These are phyloP conservation scores for Grallaria varia DNA, from an alignment of 2,113 vertebrate species.

Conservation along the genomic window DNA sequence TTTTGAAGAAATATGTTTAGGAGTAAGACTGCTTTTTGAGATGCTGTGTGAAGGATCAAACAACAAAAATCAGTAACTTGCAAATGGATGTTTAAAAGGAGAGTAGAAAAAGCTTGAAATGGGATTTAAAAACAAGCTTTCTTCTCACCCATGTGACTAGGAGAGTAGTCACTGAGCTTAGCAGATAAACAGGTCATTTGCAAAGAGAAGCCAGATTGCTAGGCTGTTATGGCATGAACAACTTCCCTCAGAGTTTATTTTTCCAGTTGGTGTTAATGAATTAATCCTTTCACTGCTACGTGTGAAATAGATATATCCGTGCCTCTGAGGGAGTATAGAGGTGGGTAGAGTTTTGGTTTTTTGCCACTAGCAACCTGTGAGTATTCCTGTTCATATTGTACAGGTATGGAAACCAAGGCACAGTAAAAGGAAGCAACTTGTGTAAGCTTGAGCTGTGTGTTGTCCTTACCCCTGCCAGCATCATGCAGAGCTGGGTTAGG, in stretches of 20 bases:
- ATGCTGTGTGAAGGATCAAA: not conserved
- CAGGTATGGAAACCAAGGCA: not conserved
- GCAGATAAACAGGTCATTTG: not conserved
- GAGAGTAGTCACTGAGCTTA: not conserved
- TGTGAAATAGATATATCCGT: not conserved
- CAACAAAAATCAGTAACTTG: not conserved
- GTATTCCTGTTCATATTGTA: not conserved
- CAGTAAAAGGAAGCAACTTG: not conserved
- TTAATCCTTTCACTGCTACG: not conserved
- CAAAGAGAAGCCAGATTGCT: not conserved
- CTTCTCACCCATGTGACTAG: not conserved
- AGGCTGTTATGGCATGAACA: not conserved
- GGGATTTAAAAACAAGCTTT: not conserved
- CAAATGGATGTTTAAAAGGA: not conserved
- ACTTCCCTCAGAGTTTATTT: not conserved
- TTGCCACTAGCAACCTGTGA: not conserved
- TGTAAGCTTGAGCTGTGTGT: not conserved
- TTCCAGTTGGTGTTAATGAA: not conserved
- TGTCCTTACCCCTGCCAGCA: conserved; percentile 21
- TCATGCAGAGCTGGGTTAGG: not conserved
- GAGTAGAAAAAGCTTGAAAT: not conserved
- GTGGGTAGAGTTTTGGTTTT: not conserved
- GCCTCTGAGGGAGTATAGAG: not conserved
- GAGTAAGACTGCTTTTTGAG: not conserved
- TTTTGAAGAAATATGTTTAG: not conserved